phyloP scores from a whole-genome alignment of 2,113 vertebrate genomes.

The Macaca mulatta region DNA sequence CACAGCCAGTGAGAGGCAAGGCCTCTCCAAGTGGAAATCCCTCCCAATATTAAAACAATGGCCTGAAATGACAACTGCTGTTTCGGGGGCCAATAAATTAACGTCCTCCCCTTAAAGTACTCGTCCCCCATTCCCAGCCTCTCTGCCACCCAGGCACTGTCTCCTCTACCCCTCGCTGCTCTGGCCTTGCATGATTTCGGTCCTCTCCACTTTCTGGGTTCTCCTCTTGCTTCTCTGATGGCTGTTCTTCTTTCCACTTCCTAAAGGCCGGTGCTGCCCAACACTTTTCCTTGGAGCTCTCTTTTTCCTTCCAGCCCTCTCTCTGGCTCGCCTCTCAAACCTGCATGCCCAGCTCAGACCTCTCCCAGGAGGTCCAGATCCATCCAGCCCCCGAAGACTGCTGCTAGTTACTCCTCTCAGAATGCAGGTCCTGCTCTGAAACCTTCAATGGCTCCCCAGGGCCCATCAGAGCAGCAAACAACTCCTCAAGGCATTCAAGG shows the following conservation, averaged over 20 bases:
- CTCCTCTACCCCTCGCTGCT: not conserved
- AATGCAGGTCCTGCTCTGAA: not conserved
- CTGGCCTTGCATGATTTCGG: not conserved
- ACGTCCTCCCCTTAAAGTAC: not conserved
- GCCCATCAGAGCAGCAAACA: not conserved
- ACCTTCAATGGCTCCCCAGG: not conserved
- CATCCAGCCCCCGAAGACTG: not conserved
- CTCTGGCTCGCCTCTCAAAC: not conserved
- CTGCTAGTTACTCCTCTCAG: not conserved
- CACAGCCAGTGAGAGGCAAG: not conserved
- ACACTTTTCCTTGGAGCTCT: not conserved
- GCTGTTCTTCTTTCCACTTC: not conserved
- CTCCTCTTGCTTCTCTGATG: not conserved
- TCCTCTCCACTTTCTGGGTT: not conserved
- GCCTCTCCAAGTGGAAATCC: not conserved
- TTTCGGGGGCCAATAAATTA: not conserved
- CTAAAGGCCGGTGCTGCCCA: not conserved
- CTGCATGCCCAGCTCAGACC: not conserved
- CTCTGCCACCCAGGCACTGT: too few species aligned
- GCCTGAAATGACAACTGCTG: not conserved
- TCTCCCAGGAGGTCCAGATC: not conserved
- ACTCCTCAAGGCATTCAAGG: not conserved
- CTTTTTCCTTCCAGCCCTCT: not conserved
- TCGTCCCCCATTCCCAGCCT: not conserved
- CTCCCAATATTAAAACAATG: not conserved